Base-by-base conservation (phyloP, 2,797 vertebrate species). In the Diceros bicornis region DNA sequence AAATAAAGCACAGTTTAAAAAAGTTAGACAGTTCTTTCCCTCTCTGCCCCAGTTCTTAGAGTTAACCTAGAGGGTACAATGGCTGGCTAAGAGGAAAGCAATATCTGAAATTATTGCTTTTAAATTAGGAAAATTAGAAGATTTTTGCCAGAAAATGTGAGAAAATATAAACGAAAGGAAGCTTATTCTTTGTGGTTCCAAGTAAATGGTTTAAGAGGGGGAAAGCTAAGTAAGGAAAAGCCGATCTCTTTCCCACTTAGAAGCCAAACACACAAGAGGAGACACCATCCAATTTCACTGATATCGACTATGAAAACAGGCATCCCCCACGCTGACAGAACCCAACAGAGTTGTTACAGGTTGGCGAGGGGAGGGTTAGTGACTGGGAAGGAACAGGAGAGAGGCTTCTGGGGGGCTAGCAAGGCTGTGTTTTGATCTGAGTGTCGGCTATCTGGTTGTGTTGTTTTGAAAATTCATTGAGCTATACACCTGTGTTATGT, bases 141-240 rank as follows among this genome's bases (percentile, higher is more conserved):
- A 52, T 52, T 52, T 52, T 32, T 85, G 55, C 61, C 52, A 77
- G 81, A 75, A 93, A 83, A 86, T 10, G 11, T 34, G 29, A 59
- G 84, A 92, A 89, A 85, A 64, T 4, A 12, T 20, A 10, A 32
- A 89, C 41, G 37, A 87, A 72, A n/a, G 25, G 34, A 94, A 78
- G 55, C 23, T n/a, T 47, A 47, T 55, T 96, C 69, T 93, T 50
- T 47, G 17, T 2, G 16, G 21, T 59, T 71, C 61, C 6, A 1
- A 69, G 44, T 44, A 64, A 90, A 74, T 4, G 23, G 71, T 84
- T 66, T 21, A 4, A 88, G 71, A 47, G 0, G 12, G 7, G 25
- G 20, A 34, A 8, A 23, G 52, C 12, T 71, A 75, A 87, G 29
- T 4, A 74, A 81, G 50, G 57, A 75, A 69, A 83, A 72, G 18